Evolutionary conservation across 2,113 vertebrate genomes (phyloP).

Genomic region (Nycticebus coucang): DNA sequence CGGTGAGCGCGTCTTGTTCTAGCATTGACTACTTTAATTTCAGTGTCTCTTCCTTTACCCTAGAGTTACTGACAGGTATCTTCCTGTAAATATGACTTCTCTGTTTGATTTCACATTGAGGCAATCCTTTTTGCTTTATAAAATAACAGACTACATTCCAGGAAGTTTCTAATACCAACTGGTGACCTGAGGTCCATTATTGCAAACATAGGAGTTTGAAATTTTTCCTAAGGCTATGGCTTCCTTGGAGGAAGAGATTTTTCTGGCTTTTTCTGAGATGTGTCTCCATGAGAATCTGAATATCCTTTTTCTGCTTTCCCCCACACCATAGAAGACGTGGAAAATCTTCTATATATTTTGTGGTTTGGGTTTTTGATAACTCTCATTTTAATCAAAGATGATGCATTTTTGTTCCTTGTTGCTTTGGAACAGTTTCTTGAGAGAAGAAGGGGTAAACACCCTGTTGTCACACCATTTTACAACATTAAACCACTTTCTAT

Average conservation of each 20-base stretch:
- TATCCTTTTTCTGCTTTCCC: neutral
- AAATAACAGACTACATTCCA: neutral
- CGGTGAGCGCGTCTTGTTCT: neutral
- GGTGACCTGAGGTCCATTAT: too few species aligned
- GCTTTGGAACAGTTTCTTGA: slow-evolving; percentile 14
- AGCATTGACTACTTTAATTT: neutral
- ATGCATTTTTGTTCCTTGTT: neutral
- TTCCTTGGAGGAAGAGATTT: neutral
- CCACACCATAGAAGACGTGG: neutral
- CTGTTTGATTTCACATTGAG: neutral
- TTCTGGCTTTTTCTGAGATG: neutral
- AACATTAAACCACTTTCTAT: neutral
- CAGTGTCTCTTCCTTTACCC: neutral
- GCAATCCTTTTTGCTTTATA: neutral
- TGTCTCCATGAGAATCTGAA: neutral
- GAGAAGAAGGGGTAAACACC: neutral
- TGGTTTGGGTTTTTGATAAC: neutral
- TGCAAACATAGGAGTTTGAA: neutral
- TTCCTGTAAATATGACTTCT: neutral
- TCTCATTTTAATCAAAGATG: slow-evolving; percentile 24
- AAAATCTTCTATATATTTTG: neutral
- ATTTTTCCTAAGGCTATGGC: neutral
- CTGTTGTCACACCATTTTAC: neutral
- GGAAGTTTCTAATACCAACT: neutral
- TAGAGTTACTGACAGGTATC: neutral